Evolutionary conservation across 1,140 invertebrate genomes (phyloP).

Genomic region (Odontomachus brunneus): DNA sequence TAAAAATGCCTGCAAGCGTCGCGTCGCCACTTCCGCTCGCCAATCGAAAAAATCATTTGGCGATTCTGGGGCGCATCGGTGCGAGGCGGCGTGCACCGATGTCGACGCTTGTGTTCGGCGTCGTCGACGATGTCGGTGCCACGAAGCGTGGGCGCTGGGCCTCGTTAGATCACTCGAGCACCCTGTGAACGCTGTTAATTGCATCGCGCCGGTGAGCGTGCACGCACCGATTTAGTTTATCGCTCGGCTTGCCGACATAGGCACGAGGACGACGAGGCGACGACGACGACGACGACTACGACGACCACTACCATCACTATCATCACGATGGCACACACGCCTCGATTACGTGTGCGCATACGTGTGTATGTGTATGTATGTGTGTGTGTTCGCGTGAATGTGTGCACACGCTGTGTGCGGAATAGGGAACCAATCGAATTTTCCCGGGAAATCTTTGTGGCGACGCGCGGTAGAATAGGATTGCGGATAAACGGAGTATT

Average conservation of each 20-base stretch:
- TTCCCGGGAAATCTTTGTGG: constrained; percentile 58
- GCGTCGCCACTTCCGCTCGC: constrained; percentile 11
- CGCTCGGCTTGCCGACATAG: constrained; percentile 47
- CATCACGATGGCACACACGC: neutral
- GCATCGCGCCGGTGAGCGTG: constrained; percentile 60
- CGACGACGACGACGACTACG: neutral
- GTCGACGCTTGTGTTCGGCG: constrained; percentile 19
- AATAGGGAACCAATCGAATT: constrained; percentile 62
- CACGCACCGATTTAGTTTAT: constrained; percentile 67
- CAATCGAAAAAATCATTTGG: constrained; percentile 20
- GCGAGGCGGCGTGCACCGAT: neutral
- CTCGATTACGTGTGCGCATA: neutral
- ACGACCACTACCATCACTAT: neutral
- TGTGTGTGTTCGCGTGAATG: too few relatives aligned
- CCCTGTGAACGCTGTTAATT: constrained; percentile 71
- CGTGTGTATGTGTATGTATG: neutral
- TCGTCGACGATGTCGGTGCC: constrained; percentile 31
- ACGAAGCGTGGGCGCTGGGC: constrained; percentile 44
- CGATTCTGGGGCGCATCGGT: constrained; percentile 4
- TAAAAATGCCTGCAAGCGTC: neutral
- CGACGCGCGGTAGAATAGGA: constrained; percentile 41
- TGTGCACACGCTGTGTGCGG: neutral
- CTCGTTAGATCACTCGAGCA: constrained; percentile 70
- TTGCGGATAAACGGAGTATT: constrained; percentile 47
- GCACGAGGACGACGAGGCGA: constrained; percentile 16